phyloP scores from a whole-genome alignment of 2,797 vertebrate genomes.

The Cuculus canorus region DNA sequence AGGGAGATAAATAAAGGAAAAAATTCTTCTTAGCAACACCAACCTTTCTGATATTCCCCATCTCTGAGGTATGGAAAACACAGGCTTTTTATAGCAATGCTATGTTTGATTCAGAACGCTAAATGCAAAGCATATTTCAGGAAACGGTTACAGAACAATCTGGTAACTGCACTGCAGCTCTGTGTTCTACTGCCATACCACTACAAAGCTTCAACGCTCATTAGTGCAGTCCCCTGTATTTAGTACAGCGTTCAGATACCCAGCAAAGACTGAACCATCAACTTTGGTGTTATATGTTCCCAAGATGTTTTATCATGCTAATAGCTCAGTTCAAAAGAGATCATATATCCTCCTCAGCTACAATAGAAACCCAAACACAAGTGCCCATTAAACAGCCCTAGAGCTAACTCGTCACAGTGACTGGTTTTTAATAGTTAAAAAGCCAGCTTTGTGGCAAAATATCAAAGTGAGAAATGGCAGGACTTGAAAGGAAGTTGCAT shows the following conservation, averaged over 20 bases:
- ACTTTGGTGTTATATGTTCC: neutral
- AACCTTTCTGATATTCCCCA: neutral
- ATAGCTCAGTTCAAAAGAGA: constrained; percentile 53
- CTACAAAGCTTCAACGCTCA: constrained; percentile 17
- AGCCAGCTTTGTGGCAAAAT: constrained; percentile 36
- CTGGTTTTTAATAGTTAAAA: constrained; percentile 13
- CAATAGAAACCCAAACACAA: constrained; percentile 25
- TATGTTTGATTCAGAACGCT: constrained; percentile 23
- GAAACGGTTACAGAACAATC: constrained; percentile 58
- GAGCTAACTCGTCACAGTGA: neutral
- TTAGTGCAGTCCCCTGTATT: constrained; percentile 8
- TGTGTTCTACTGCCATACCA: constrained; percentile 61
- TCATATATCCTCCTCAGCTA: constrained; percentile 9
- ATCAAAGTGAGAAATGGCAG: constrained; percentile 37
- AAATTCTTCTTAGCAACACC: neutral
- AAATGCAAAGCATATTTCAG: constrained; percentile 70
- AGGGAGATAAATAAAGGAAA: neutral
- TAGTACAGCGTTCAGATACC: neutral
- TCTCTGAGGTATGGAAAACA: constrained; percentile 32
- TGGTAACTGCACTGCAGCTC: constrained; percentile 18
- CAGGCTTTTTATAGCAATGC: constrained; percentile 40
- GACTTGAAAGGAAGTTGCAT: constrained; percentile 40
- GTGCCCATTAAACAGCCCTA: neutral
- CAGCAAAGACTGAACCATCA: constrained; percentile 21
- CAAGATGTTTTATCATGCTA: constrained; percentile 51